Percentiles rank a stretch among this genome's conserved stretches.
phyloP scores from a whole-genome alignment of 2,888 invertebrate species.

The Ectropis crepuscularia region DNA sequence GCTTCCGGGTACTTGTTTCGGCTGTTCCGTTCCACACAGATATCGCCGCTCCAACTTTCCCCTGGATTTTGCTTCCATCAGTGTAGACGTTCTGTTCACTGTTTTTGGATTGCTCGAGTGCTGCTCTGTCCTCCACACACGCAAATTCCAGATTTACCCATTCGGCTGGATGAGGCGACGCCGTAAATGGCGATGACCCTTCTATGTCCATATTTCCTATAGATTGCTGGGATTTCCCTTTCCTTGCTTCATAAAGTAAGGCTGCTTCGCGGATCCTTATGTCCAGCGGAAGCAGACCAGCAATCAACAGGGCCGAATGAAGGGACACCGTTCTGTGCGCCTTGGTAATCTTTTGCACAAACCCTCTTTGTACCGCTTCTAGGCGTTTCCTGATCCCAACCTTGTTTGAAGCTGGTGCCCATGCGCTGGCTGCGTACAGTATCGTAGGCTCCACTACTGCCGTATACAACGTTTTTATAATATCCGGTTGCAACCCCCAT shows the following conservation, averaged over 20 bases:
- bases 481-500: no score
- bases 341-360: no score
- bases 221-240: conserved; percentile 1
- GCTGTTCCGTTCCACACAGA: background rate
- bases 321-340: background rate
- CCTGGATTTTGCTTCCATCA: conserved; percentile 3
- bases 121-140: background rate
- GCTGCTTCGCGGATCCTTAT: conserved; percentile 2
- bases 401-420: background rate
- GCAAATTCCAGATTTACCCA: background rate
- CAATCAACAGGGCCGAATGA: conserved; percentile 4
- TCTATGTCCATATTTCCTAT: background rate
- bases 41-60: background rate
- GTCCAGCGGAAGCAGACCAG: conserved; percentile 8
- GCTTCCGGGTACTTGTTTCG: background rate
- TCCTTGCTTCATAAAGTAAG: conserved; percentile 4
- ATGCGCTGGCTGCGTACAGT: no score
- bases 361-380: background rate
- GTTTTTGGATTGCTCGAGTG: background rate
- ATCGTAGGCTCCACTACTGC: no score
- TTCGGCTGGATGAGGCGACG: background rate
- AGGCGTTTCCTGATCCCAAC: background rate
- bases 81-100: background rate
- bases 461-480: no score
- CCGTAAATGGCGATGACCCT: background rate